Base-by-base conservation (phyloP, 2,888 invertebrate genomes). In the Agrochola lota region DNA sequence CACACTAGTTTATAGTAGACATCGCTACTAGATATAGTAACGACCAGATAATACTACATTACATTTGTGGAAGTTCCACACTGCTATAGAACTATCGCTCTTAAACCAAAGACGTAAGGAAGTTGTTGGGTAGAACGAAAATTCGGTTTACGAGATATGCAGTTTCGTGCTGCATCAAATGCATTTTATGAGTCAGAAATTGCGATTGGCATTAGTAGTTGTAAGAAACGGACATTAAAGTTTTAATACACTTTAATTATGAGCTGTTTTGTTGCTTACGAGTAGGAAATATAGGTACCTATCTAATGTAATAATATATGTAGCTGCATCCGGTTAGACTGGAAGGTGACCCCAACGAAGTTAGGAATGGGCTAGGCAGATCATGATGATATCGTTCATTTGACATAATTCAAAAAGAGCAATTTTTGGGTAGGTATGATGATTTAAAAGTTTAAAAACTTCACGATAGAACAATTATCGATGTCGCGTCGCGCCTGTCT, bases 131-230 rank as follows among this genome's bases (percentile, higher is more conserved):
- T 71, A 66, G 52, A 46, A 60, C 35, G 68, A 75, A 86, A 78
- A 57, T 72, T 60, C 46, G 71, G 71, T 77, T 73, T 52, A 73
- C 77, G 73, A 64, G 82, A 73, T 83, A 68, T 83, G 84, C 83
- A 90, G 77, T 85, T 87, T 88, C 77, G 74, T 77, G 90, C 88
- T 92, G 91, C 91, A 91, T 91, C 90, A 88, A 86, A 89, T 84
- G 81, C 86, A 85, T 88, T 93, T 93, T 91, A 93, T 90, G 78
- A 85, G 79, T 85, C 78, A 85, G 91, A 90, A 91, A 90, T 91
- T 89, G 89, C 89, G 83, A 89, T 90, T 85, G 83, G 87, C 88
- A 91, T 91, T 91, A 92, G 86, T 86, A 91, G 89, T 90, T 91
- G 87, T 86, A 80, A 81, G 77, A 82, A n/a, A 77, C 30, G 70